phyloP scores from a whole-genome alignment of 2,888 invertebrate genomes.

The Folsomia candida region DNA sequence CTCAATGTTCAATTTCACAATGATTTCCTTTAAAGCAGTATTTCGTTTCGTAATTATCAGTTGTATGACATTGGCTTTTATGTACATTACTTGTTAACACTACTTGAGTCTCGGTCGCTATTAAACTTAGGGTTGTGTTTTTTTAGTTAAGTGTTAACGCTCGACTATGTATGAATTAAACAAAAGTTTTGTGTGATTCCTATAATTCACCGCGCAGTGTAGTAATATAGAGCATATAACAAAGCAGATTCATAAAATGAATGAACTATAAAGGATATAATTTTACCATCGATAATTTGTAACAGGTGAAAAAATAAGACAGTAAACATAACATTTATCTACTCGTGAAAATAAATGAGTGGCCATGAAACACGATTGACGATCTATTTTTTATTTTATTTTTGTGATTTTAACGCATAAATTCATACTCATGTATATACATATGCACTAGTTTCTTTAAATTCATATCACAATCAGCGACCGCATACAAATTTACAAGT shows the following conservation, averaged over 20 bases:
- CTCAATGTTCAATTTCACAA: neutral
- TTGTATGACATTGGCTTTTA: constrained; percentile 4
- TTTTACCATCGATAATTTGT: constrained; percentile 5
- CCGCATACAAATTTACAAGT: neutral
- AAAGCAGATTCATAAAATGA: no score
- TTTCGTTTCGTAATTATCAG: neutral
- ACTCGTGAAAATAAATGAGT: neutral
- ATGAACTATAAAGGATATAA: neutral
- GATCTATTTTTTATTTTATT: neutral
- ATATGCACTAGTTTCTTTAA: no score
- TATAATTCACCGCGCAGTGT: constrained; percentile 1
- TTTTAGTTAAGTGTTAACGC: constrained; percentile 11
- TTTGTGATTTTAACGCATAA: no score
- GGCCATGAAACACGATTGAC: neutral
- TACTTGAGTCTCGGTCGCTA: constrained; percentile 23
- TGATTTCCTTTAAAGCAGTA: constrained; percentile 1
- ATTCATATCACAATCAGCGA: neutral
- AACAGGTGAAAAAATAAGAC: neutral
- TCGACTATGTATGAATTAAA: constrained; percentile 3
- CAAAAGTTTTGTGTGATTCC: constrained; percentile 10
- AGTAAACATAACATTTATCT: neutral
- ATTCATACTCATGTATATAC: no score
- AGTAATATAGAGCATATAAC: no score
- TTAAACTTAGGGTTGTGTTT: constrained; percentile 22
- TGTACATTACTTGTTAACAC: constrained; percentile 6